Percentiles rank a stretch among this genome's conserved stretches.
Conservation (phyloP, 2,113 vertebrate genomes). For the Lycocorax pyrrhopterus region DNA sequence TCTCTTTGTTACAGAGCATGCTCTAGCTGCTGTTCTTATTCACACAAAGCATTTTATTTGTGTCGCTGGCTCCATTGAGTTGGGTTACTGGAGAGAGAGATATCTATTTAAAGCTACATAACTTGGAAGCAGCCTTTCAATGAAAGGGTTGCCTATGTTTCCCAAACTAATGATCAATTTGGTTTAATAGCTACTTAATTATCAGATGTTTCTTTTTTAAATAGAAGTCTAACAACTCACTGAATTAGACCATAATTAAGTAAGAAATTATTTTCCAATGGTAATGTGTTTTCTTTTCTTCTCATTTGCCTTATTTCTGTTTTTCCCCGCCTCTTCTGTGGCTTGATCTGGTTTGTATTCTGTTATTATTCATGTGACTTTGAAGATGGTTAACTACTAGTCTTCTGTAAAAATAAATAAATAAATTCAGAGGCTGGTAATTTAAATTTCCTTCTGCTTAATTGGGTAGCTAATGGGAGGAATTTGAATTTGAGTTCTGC, state of each 20-base stretch:
- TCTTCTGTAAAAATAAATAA: slow-evolving; percentile 29
- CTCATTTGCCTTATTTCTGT: neutral
- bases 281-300: neutral
- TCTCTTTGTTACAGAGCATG: neutral
- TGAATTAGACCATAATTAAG: neutral
- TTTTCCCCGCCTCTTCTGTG: neutral
- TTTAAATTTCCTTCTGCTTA: slow-evolving; percentile 21
- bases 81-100: neutral
- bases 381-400: neutral
- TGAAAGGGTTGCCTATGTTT: neutral
- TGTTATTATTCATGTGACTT: neutral
- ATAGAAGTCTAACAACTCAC: neutral
- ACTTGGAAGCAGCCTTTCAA: neutral
- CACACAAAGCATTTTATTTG: neutral
- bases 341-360: neutral
- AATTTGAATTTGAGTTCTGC: neutral
- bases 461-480: neutral
- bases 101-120: neutral
- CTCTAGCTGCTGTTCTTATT: neutral
- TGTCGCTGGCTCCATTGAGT: neutral
- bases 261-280: neutral
- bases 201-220: neutral
- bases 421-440: neutral
- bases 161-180: neutral
- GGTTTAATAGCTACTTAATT: slow-evolving; percentile 2